Percentiles rank a stretch among this genome's conserved stretches.
Conservation (phyloP, 1,140 invertebrate genomes). For the Cepaea nemoralis region DNA sequence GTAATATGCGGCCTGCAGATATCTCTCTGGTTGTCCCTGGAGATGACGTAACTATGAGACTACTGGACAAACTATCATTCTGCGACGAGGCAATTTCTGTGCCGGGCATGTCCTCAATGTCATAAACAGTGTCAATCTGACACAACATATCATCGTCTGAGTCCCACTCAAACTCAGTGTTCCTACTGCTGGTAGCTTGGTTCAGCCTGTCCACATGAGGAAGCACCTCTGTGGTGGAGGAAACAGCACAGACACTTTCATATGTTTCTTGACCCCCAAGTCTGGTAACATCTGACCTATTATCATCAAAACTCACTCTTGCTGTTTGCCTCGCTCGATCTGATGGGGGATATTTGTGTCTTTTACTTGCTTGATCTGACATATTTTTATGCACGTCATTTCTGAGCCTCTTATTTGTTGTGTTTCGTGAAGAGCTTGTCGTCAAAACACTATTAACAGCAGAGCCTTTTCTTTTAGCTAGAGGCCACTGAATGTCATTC, state of each 20-base stretch:
- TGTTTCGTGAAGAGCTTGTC: neutral
- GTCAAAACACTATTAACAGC: conserved; percentile 6
- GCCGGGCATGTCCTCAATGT: neutral
- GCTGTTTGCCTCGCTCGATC: neutral
- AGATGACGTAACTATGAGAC: neutral
- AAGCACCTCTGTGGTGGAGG: neutral
- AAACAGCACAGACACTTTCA: conserved; percentile 1
- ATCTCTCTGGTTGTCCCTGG: neutral
- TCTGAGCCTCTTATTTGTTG: neutral
- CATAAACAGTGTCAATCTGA: conserved; percentile 19
- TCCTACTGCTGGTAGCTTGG: neutral
- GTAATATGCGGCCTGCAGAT: neutral
- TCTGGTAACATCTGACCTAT: neutral
- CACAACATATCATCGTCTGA: conserved; percentile 30
- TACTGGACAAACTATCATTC: neutral
- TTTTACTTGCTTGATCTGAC: neutral
- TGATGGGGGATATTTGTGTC: neutral
- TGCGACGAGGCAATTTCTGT: neutral
- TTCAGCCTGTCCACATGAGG: neutral
- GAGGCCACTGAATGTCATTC: conserved; percentile 11
- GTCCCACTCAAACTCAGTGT: neutral
- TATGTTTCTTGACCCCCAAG: neutral
- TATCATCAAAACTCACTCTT: neutral
- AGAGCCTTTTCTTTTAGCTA: neutral
- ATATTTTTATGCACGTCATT: neutral